These are phyloP conservation scores for Porites evermanni DNA, from an alignment of 92 coral and sea anemone genomes.

Conservation along the genomic window DNA sequence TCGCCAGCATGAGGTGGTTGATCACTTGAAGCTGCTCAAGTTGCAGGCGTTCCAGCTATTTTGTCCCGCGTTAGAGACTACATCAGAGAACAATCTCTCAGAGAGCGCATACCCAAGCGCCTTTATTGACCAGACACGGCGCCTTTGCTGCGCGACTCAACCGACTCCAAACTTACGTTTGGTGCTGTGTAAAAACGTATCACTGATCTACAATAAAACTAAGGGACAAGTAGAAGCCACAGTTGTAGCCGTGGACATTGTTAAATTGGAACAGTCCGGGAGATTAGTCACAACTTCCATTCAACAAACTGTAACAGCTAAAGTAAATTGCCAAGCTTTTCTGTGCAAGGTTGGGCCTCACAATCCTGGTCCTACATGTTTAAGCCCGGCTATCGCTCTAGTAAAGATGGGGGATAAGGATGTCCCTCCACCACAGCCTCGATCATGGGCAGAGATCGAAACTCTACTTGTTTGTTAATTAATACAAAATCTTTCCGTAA, in stretches of 20 bases:
- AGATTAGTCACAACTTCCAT: slow-evolving; percentile 30
- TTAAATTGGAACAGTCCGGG: slow-evolving; percentile 43
- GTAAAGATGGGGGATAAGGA: slow-evolving; percentile 47
- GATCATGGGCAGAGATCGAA: slow-evolving; percentile 53
- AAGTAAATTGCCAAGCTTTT: slow-evolving; percentile 40
- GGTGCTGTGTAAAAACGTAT: slow-evolving; percentile 44
- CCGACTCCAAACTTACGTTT: slow-evolving; percentile 36
- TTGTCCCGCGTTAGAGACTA: slow-evolving; percentile 39
- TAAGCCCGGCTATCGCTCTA: slow-evolving; percentile 42
- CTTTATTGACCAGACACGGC: slow-evolving; percentile 35
- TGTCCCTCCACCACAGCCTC: slow-evolving; percentile 46
- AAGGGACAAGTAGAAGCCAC: slow-evolving; percentile 27
- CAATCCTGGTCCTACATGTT: slow-evolving; percentile 25
- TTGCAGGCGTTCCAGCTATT: slow-evolving; percentile 38
- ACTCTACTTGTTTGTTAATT: slow-evolving; percentile 10
- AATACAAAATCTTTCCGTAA: not conserved
- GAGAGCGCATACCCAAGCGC: slow-evolving; percentile 27
- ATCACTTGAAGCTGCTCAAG: slow-evolving; percentile 24
- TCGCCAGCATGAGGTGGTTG: slow-evolving; percentile 17
- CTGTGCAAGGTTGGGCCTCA: slow-evolving; percentile 30
- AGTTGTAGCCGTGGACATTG: slow-evolving; percentile 19
- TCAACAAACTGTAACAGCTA: slow-evolving; percentile 49
- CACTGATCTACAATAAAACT: slow-evolving; percentile 26
- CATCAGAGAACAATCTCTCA: slow-evolving; percentile 22
- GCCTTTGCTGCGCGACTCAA: slow-evolving; percentile 31